phyloP scores from a whole-genome alignment of 2,888 invertebrate species.

The Oscheius sp. region DNA sequence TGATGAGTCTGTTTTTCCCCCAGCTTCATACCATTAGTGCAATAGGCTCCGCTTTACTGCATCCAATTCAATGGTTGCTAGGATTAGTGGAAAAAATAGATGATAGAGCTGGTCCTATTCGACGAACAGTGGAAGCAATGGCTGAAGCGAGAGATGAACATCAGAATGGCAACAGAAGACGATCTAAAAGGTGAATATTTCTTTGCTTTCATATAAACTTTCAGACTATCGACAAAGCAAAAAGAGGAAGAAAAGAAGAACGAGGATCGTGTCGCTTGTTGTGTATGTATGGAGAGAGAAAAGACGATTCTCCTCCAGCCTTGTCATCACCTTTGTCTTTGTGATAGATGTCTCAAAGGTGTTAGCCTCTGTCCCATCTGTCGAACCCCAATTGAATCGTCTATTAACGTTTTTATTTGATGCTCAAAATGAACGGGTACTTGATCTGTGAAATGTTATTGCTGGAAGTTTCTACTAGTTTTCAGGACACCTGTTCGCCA shows the following conservation, averaged over 20 bases:
- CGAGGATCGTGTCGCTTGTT: constrained; percentile 39
- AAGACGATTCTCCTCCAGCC: constrained; percentile 44
- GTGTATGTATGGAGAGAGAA: constrained; percentile 38
- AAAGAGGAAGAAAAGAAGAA: background rate
- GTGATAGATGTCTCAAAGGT: constrained; percentile 39
- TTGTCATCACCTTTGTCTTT: constrained; percentile 48
- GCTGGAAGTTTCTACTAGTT: background rate
- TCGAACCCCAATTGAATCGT: constrained; percentile 13
- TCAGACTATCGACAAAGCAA: background rate
- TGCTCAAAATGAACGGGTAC: constrained; percentile 4
- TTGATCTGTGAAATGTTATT: background rate
- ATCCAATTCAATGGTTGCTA: constrained; percentile 45
- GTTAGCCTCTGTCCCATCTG: constrained; percentile 42
- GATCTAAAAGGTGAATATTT: background rate
- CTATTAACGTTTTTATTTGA: constrained; percentile 16
- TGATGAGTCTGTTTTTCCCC: constrained; percentile 40
- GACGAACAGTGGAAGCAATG: constrained; percentile 44
- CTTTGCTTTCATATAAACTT: background rate
- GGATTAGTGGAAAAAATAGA: constrained; percentile 44
- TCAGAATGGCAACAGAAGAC: constrained; percentile 7
- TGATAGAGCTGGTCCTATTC: constrained; percentile 42
- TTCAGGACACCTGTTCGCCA: background rate
- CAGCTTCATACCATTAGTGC: constrained; percentile 36
- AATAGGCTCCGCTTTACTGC: constrained; percentile 33
- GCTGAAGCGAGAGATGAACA: background rate